These are phyloP conservation scores for Onychostruthus taczanowskii DNA, from an alignment of 2,113 vertebrate genomes.

Conservation along the genomic window DNA sequence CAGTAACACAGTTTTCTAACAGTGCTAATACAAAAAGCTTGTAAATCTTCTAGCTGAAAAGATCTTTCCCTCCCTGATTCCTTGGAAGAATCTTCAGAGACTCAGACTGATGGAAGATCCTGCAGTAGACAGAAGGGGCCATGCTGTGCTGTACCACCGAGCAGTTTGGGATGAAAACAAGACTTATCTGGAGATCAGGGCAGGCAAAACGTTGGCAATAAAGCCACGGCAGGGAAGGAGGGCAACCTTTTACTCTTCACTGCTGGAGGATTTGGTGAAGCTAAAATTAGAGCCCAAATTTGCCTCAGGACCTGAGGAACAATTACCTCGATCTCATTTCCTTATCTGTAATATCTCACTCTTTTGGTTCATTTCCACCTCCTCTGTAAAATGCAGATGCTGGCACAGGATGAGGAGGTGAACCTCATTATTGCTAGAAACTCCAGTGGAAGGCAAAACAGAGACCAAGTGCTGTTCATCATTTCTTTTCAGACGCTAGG, in stretches of 20 bases:
- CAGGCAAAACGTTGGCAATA: not conserved
- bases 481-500: not conserved
- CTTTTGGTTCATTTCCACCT: not conserved
- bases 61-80: not conserved
- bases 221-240: not conserved
- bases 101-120: not conserved
- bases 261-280: not conserved
- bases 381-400: not conserved
- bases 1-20: constrained; percentile 1
- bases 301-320: not conserved
- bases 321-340: not conserved
- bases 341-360: not conserved
- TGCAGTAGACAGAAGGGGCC: not conserved
- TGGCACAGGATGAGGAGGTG: not conserved
- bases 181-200: not conserved
- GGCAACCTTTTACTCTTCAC: not conserved
- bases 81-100: not conserved
- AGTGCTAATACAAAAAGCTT: not conserved
- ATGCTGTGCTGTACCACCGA: not conserved
- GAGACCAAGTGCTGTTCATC: not conserved
- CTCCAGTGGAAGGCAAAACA: not conserved
- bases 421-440: not conserved
- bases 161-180: not conserved
- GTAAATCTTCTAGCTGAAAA: not conserved
- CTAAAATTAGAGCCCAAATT: not conserved